A percentile compares a stretch with the other conserved stretches of the same genome.
phyloP scores from a whole-genome alignment of 2,888 invertebrate genomes.

The Anodontia alba region DNA sequence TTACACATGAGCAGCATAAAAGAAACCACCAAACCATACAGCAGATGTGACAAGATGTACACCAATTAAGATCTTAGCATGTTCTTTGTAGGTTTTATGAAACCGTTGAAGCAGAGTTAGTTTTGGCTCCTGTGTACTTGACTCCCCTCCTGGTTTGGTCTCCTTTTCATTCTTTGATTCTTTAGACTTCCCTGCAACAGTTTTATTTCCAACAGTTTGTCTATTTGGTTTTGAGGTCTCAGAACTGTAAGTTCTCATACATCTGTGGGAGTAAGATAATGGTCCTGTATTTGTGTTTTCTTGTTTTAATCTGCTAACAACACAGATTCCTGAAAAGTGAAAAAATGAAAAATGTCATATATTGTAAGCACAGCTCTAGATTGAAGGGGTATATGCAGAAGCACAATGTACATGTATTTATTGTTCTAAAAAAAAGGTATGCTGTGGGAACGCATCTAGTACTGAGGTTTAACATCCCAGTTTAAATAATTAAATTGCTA shows the following conservation, averaged over 20 bases:
- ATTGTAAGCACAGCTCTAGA: no score
- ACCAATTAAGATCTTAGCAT: constrained; percentile 98
- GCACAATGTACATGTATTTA: no score
- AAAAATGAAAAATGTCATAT: not conserved
- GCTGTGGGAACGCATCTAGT: no score
- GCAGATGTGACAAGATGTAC: constrained; percentile 96
- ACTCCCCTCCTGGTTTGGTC: not conserved
- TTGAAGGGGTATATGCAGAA: no score
- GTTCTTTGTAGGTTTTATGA: constrained; percentile 96
- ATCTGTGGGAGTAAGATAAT: not conserved
- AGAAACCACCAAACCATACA: constrained; percentile 95
- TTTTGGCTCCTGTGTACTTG: constrained; percentile 80
- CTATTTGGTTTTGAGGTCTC: not conserved
- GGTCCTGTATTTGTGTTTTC: not conserved
- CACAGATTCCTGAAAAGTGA: not conserved
- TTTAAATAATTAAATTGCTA: no score
- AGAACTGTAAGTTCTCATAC: not conserved
- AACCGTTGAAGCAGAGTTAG: constrained; percentile 91
- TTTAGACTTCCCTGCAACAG: not conserved
- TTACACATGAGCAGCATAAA: constrained; percentile 94
- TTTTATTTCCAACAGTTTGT: not conserved
- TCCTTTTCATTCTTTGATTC: not conserved
- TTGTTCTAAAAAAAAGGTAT: no score
- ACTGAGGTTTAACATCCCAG: no score
- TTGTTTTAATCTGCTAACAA: not conserved